These are phyloP conservation scores for Phodopus roborovskii DNA, from an alignment of 2,113 vertebrate species.

Conservation along the genomic window DNA sequence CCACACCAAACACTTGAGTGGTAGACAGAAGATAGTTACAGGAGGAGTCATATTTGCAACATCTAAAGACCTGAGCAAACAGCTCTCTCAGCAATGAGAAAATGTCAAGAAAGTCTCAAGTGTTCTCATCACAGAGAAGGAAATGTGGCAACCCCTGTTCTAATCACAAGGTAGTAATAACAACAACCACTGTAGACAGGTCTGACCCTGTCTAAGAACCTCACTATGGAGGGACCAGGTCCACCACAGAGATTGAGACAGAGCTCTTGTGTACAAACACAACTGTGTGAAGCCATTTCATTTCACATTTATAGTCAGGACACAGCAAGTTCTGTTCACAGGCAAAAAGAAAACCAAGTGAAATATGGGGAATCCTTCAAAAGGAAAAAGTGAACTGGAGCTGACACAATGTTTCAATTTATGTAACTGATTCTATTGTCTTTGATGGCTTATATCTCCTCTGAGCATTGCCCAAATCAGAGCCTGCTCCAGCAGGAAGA, in stretches of 20 bases:
- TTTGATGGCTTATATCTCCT: too few species aligned
- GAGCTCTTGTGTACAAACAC: background rate
- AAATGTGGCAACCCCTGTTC: too few species aligned
- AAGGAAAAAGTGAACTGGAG: rapidly evolving
- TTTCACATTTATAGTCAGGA: background rate
- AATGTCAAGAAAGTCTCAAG: background rate
- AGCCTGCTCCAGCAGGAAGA: rapidly evolving
- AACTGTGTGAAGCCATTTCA: too few species aligned
- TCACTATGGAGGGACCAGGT: too few species aligned
- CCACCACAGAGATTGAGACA: too few species aligned
- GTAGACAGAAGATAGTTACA: background rate
- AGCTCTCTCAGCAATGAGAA: background rate
- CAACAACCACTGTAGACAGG: too few species aligned
- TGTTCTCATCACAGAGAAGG: background rate
- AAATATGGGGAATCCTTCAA: background rate
- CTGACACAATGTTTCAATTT: background rate
- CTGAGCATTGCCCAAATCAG: background rate
- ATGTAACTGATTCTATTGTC: background rate
- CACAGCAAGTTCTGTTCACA: background rate
- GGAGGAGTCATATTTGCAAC: background rate
- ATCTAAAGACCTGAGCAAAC: background rate
- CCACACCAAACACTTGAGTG: background rate
- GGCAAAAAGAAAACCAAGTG: background rate
- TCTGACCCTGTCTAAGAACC: too few species aligned
- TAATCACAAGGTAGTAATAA: too few species aligned